phyloP scores from a whole-genome alignment of 1,140 invertebrate genomes.

The Mercenaria mercenaria region DNA sequence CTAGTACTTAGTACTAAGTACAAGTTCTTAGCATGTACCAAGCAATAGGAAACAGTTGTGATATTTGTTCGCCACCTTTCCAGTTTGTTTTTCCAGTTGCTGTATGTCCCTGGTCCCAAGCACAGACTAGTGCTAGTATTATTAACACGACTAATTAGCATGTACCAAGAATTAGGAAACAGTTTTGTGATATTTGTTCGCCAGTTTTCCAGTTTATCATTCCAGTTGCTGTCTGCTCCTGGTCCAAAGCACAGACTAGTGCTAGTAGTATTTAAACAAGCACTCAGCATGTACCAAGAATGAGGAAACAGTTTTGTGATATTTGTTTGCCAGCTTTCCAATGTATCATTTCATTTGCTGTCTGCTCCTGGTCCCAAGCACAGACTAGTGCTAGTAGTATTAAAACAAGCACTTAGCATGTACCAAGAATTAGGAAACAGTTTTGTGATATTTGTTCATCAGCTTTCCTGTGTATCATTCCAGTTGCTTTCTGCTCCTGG shows the following conservation, averaged over 20 bases:
- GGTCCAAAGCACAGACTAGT: neutral
- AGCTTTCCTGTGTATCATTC: no score
- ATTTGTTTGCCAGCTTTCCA: neutral
- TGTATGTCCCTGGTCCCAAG: neutral
- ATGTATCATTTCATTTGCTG: no score
- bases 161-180: neutral
- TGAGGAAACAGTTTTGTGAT: neutral
- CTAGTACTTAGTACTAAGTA: neutral
- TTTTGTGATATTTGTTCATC: no score
- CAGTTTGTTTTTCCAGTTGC: neutral
- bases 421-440: no score
- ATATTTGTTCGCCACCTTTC: no score
- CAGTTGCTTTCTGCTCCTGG: no score
- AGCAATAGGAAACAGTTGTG: neutral
- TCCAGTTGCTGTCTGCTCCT: neutral
- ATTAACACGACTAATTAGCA: neutral
- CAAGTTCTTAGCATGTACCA: neutral
- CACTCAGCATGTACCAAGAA: constrained; percentile 14
- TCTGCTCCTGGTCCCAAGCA: no score
- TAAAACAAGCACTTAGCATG: no score
- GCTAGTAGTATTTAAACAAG: constrained; percentile 7
- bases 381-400: no score
- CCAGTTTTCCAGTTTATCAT: neutral
- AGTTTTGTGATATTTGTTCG: no score
- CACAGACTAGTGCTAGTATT: constrained; percentile 16